phyloP scores from a whole-genome alignment of 2,113 vertebrate species.

The Odobenus rosmarus region DNA sequence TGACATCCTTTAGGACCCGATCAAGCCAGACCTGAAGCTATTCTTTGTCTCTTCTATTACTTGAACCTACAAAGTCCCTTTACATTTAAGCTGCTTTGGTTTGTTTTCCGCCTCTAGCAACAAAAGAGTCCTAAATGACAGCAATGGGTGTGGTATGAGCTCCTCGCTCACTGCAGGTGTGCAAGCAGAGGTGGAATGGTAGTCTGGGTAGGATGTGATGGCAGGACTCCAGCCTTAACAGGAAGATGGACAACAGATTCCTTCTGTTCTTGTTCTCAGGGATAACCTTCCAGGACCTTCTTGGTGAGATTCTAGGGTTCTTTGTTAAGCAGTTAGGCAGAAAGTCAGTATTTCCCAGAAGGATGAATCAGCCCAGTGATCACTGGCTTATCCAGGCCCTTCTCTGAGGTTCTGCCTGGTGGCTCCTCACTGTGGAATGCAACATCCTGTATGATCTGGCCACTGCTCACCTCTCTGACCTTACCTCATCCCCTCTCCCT shows the following conservation, averaged over 20 bases:
- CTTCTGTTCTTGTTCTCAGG: not conserved
- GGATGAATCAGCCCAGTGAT: not conserved
- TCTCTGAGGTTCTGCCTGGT: not conserved
- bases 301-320: not conserved
- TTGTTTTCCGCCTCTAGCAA: not conserved
- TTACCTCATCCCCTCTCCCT: not conserved
- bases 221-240: not conserved
- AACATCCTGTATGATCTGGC: not conserved
- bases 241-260: not conserved
- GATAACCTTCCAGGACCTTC: not conserved
- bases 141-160: not conserved
- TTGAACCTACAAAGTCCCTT: not conserved
- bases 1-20: not conserved
- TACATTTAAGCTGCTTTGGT: not conserved
- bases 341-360: not conserved
- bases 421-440: not conserved
- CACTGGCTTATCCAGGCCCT: not conserved
- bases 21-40: not conserved
- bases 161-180: not conserved
- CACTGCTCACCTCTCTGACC: not conserved
- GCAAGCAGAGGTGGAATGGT: not conserved
- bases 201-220: rapidly evolving
- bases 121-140: not conserved
- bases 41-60: not conserved
- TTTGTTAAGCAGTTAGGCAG: not conserved